phyloP scores from a whole-genome alignment of 2,888 invertebrate species.

The Coremacera marginata region DNA sequence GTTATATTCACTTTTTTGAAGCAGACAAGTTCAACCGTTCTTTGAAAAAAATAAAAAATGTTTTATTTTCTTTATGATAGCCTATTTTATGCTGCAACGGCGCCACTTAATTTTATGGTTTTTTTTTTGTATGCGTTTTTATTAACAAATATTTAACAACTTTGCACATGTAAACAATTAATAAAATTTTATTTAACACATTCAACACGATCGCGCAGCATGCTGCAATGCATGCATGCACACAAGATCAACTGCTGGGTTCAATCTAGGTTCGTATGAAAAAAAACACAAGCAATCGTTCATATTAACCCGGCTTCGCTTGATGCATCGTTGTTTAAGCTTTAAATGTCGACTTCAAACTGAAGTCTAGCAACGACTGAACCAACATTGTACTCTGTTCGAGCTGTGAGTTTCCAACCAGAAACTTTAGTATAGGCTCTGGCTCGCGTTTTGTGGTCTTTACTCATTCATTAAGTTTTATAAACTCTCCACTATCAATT shows the following conservation, averaged over 20 bases:
- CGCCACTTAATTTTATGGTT: slow-evolving; percentile 10
- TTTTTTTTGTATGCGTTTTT: not conserved
- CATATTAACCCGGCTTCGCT: not conserved
- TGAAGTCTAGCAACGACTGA: slow-evolving; percentile 44
- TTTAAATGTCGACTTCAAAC: slow-evolving; percentile 60
- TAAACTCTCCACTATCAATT: not conserved
- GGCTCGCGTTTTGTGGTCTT: not conserved
- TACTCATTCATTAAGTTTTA: not conserved
- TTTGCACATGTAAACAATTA: slow-evolving; percentile 35
- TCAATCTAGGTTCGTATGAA: slow-evolving; percentile 41
- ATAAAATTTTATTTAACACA: slow-evolving; percentile 29
- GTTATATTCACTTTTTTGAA: not conserved
- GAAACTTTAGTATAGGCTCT: not conserved
- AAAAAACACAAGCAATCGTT: too few species aligned
- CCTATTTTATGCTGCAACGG: not conserved
- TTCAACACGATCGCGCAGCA: slow-evolving; percentile 7
- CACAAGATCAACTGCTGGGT: not conserved
- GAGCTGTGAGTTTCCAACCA: slow-evolving; percentile 36
- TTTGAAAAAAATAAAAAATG: too few species aligned
- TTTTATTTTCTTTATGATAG: not conserved
- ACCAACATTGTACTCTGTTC: not conserved
- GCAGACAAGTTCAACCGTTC: not conserved
- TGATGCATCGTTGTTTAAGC: slow-evolving; percentile 53
- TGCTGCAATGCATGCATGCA: not conserved
- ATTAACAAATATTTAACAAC: slow-evolving; percentile 22